Base-by-base conservation (phyloP, 2,113 vertebrate species). In the Cairina moschata region DNA sequence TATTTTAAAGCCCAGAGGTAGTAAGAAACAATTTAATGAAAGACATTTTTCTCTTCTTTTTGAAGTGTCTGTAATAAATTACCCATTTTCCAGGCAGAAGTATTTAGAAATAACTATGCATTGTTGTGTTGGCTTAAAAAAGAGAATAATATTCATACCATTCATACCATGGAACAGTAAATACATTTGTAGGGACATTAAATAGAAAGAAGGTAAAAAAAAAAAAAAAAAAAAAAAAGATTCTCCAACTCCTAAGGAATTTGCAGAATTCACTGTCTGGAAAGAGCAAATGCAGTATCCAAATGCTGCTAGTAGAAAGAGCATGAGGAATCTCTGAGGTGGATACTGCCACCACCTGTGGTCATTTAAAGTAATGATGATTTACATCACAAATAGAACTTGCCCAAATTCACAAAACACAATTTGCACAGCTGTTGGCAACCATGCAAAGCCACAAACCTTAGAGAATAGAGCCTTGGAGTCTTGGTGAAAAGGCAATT, bases 41-140 rank as follows among this genome's bases (percentile, higher is more conserved):
- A 86, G 44, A 40, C 48, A 75, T 85, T 95, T 90, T 90, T 85
- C 56, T 87, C 26, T 82, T 76, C 44, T 42, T 87, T 83, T 40
- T 4, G 4, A 82, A 93, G 68, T 0, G 0, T 11, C 36, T 68
- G 54, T 60, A 84, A 90, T 79, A 91, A 90, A 88, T 80, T 62
- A 34, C 31, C 9, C 31, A 4, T 52, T 90, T 94, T 90, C 38
- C 71, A 40, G 40, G 40, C 44, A 88, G 55, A 78, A 71, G 67
- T 87, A 62, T 44, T 85, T 36, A 72, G 32, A 31, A 95, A 77
- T 7, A 0, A 79, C 26, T 82, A 38, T 21, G 10, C 22, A 58
- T 79, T 63, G 63, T 17, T 22, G 80, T n/a, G 14, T 28, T 74
- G 26, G 13, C 21, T 83, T 76, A 73, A 58, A 40, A 42, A 65